These are phyloP conservation scores for Aethes cnicana DNA, from an alignment of 2,888 invertebrate genomes.

Conservation along the genomic window DNA sequence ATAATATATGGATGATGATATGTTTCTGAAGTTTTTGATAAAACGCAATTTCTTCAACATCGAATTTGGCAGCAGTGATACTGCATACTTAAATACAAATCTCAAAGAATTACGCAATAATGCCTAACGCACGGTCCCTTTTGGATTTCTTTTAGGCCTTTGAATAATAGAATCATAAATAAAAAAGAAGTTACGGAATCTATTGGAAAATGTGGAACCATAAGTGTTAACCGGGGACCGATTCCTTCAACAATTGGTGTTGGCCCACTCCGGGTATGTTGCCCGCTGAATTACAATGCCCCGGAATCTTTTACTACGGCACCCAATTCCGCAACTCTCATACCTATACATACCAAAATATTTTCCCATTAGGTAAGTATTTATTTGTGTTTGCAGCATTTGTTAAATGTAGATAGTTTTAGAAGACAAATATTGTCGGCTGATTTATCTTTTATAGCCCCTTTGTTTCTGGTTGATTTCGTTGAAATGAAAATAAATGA, in stretches of 20 bases:
- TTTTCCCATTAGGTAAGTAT: no score
- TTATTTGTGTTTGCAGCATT: no score
- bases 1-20: no score
- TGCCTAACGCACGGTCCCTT: not conserved
- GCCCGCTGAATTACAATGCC: constrained; percentile 62
- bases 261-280: constrained; percentile 57
- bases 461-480: no score
- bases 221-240: constrained; percentile 69
- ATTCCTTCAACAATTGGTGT: constrained; percentile 65
- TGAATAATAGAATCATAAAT: constrained; percentile 15
- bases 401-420: no score
- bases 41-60: no score
- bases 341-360: not conserved
- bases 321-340: constrained; percentile 9
- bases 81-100: no score
- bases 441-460: no score
- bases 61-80: no score
- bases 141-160: not conserved
- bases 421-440: no score
- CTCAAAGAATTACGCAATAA: not conserved
- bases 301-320: constrained; percentile 39
- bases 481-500: constrained; percentile 31
- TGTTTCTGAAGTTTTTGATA: no score
- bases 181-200: constrained; percentile 49
- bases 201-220: constrained; percentile 72